A percentile compares a stretch with the other conserved stretches of the same genome.
phyloP scores from a whole-genome alignment of 2,113 vertebrate species.

The Solea solea region DNA sequence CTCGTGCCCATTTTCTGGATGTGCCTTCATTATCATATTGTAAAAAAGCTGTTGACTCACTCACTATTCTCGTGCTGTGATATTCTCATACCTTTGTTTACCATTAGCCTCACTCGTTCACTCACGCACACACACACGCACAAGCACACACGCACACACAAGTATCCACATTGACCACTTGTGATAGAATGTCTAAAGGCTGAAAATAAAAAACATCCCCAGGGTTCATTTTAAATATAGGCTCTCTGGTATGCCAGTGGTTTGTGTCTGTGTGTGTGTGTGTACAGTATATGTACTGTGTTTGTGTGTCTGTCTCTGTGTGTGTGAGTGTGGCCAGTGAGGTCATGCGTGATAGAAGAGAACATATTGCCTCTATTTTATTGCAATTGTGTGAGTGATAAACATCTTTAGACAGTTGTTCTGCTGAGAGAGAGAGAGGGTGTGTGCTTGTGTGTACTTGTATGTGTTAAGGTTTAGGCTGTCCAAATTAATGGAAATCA shows the following conservation, averaged over 20 bases:
- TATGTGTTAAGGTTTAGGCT: background rate
- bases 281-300: conserved; percentile 30
- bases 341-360: conserved; percentile 54
- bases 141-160: conserved; percentile 30
- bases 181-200: conserved; percentile 70
- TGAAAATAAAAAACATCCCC: conserved; percentile 73
- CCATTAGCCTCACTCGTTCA: conserved; percentile 49
- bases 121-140: conserved; percentile 40
- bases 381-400: conserved; percentile 31
- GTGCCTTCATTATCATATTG: conserved; percentile 53
- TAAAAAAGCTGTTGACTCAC: conserved; percentile 58
- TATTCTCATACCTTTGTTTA: conserved; percentile 66
- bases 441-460: conserved; percentile 6
- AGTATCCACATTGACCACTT: conserved; percentile 63
- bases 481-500: no score
- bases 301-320: conserved; percentile 24
- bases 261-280: conserved; percentile 48
- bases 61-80: conserved; percentile 34
- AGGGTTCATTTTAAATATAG: conserved; percentile 78
- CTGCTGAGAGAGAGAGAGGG: conserved; percentile 13
- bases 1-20: conserved; percentile 51
- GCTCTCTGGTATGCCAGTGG: conserved; percentile 76
- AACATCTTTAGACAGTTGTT: conserved; percentile 13
- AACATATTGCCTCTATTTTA: conserved; percentile 40
- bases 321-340: conserved; percentile 41